phyloP scores from a whole-genome alignment of 92 coral and sea anemone species.

The Parazoanthus atlanticus region DNA sequence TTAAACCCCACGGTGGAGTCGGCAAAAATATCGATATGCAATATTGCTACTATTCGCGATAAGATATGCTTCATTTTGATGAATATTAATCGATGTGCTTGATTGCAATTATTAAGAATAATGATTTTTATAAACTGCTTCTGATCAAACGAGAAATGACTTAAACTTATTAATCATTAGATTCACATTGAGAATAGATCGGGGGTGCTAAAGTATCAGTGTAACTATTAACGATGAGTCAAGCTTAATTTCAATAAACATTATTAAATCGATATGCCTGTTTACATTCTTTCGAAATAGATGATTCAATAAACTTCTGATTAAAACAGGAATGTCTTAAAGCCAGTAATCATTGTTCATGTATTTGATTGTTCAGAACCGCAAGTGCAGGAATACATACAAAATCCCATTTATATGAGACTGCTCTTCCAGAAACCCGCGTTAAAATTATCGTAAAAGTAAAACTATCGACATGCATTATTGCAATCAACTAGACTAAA shows the following conservation, averaged over 20 bases:
- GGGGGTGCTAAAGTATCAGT: not conserved
- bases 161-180: too few species aligned
- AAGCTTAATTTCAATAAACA: not conserved
- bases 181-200: not conserved
- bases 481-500: too few species aligned
- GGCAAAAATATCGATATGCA: slow-evolving; percentile 14
- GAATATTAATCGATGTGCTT: not conserved
- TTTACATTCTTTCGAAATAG: not conserved
- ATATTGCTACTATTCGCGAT: slow-evolving; percentile 25
- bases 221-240: not conserved
- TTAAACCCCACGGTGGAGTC: slow-evolving; percentile 4
- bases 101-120: not conserved
- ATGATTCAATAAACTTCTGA: not conserved
- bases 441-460: too few species aligned
- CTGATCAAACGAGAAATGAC: not conserved
- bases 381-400: not conserved
- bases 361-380: not conserved
- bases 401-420: too few species aligned
- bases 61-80: not conserved
- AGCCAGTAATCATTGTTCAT: not conserved
- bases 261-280: not conserved
- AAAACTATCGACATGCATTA: too few species aligned
- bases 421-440: not conserved
- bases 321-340: not conserved
- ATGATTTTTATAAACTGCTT: not conserved